Evolutionary conservation across 2,113 vertebrate genomes (phyloP), one percentile per base, ranked within the genome.

Genomic region (Perca fluviatilis): DNA sequence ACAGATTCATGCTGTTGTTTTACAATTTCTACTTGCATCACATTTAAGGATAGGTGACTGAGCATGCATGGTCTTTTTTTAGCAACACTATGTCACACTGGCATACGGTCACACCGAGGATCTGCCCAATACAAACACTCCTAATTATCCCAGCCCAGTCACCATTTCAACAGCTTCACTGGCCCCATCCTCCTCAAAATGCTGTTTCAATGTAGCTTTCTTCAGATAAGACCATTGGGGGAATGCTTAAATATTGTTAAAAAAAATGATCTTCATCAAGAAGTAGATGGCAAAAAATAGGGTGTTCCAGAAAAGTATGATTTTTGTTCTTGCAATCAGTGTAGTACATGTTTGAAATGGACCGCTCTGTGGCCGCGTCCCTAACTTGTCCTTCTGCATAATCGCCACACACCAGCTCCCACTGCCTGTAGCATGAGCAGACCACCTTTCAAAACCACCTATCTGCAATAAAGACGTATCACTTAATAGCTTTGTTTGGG

Each of bases 1-100:
- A 85, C 86, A 4, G 46, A 12, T 21, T 46, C 76, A 15, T 13
- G 33, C 65, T 69, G 25, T 63, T 14, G 51, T 0, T 57, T 75
- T 6, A 33, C 8, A 9, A 0, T 25, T 49, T 27, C 43, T 50
- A 12, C 46, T 81, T 11, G 2, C 21, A 50, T 66, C 25, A 66
- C 16, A 13, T 54, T 30, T 15, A 36, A 14, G 53, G 2, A 43
- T 33, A 40, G 71, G 40, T 25, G 72, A 70, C 30, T 74, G 15
- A 69, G 62, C 50, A 19, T 14, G 23, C 23, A 18, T 19, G 4
- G 25, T 10, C 18, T 36, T 60, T 71, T 71, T 70, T 67, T 62
- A 69, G 75, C 54, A 82, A 27, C 63, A 36, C 16, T 13, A 9
- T 54, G 54, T 81, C 57, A 74, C 47, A 18, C 56, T 23, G 30